These are phyloP conservation scores for Nephrocerus scutellatus DNA, from an alignment of 2,888 invertebrate genomes.

Conservation along the genomic window DNA sequence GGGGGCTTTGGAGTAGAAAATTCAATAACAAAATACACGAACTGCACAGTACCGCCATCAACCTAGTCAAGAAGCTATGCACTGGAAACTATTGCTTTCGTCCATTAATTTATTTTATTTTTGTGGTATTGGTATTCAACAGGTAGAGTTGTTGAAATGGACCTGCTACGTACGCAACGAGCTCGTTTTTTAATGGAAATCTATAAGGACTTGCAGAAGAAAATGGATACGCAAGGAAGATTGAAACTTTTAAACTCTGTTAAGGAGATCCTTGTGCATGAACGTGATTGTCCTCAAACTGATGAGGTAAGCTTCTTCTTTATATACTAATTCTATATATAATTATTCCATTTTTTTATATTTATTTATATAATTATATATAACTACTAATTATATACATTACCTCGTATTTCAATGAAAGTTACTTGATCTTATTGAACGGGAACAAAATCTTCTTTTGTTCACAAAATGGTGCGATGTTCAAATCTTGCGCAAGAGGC, in stretches of 20 bases:
- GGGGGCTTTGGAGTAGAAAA: background rate
- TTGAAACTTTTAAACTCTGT: slow-evolving; percentile 64
- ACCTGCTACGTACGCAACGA: slow-evolving; percentile 71
- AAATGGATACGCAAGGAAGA: slow-evolving; percentile 57
- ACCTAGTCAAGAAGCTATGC: background rate
- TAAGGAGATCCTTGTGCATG: slow-evolving; percentile 53
- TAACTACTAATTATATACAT: background rate
- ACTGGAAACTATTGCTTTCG: background rate
- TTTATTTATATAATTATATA: background rate
- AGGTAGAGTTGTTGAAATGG: slow-evolving; percentile 62
- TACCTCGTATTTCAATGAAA: slow-evolving; percentile 16
- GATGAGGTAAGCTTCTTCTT: slow-evolving; percentile 28
- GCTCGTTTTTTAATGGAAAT: slow-evolving; percentile 68
- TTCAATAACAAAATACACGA: background rate
- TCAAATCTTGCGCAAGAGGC: slow-evolving; percentile 39
- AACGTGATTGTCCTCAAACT: slow-evolving; percentile 36
- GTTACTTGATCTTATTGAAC: slow-evolving; percentile 42
- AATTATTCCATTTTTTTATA: background rate
- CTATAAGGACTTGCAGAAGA: slow-evolving; percentile 59
- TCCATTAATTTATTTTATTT: background rate
- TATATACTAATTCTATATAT: background rate
- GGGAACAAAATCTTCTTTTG: slow-evolving; percentile 41
- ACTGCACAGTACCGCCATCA: background rate
- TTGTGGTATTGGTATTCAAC: background rate
- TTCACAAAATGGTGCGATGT: slow-evolving; percentile 39